Base-by-base conservation (phyloP, 1,140 invertebrate species). In the Drosophila pseudoananassae region DNA sequence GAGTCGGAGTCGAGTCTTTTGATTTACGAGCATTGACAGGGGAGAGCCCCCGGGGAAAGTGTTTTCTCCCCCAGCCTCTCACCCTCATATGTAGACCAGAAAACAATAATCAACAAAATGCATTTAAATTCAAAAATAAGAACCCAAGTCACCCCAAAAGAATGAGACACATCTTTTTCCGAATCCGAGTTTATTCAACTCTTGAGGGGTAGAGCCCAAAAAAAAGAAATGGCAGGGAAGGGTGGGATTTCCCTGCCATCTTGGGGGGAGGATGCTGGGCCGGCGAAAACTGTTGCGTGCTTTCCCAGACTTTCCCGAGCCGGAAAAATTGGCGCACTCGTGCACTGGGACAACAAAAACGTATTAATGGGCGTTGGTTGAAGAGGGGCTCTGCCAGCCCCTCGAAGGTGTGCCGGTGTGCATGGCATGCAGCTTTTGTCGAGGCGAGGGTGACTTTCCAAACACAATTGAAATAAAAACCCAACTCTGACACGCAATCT, bases 281-380 rank as follows among this genome's bases (percentile, higher is more conserved):
- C 43, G 64, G 52, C 49, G 29, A 78, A 81, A 87, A 87, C 83
- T 87, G 84, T 88, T 87, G 83, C 83, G 84, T 89, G 83, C 75
- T 68, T 72, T 72, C 66, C 70, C 66, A 61, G 54, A 58, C 49
- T 68, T 72, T 72, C 66, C 70, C 66, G 65, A 51, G 58, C 49
- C 75, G 9, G 38, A 23, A 29, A 73, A 88, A 88, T 78, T 88
- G 79, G 78, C 78, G 79, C 78, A 88, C 75, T 78, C 78, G 75
- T 76, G 78, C 78, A 83, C 75, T 85, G 53, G 68, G 81, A 49
- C 79, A 82, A 71, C 53, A 68, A 71, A 58, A 51, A 47, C 17
- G 17, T 59, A 40, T 27, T 53, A 12, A 54, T 59, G 25, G 57
- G 45, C 58, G 43, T 46, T 57, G 56, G 1, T 2, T 8, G 17